phyloP scores from a whole-genome alignment of 2,888 invertebrate species.

The Julus scandinavius region DNA sequence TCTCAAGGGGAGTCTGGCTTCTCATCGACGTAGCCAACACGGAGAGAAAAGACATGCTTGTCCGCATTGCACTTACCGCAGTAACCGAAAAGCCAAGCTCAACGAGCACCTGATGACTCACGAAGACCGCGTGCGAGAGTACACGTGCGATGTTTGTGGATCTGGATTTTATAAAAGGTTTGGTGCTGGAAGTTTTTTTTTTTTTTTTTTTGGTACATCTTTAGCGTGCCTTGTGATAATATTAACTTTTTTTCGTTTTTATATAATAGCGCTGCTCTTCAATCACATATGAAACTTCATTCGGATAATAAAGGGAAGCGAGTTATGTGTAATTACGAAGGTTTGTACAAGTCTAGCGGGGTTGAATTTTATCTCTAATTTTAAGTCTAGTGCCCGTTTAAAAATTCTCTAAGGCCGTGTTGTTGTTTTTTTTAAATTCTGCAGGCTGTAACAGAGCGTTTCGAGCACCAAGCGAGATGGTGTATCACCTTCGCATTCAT shows the following conservation, averaged over 20 bases:
- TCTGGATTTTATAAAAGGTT: constrained; percentile 50
- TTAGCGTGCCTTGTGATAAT: neutral
- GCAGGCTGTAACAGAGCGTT: constrained; percentile 57
- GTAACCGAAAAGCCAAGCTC: constrained; percentile 54
- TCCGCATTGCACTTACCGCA: constrained; percentile 57
- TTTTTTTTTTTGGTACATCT: neutral
- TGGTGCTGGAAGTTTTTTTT: neutral
- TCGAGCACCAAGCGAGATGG: constrained; percentile 57
- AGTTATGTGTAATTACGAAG: constrained; percentile 24
- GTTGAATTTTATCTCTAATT: neutral
- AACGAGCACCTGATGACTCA: constrained; percentile 53
- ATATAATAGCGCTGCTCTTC: neutral
- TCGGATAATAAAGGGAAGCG: constrained; percentile 43
- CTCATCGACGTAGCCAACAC: constrained; percentile 60
- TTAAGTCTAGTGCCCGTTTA: neutral
- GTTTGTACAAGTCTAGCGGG: neutral
- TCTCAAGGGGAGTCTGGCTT: constrained; percentile 53
- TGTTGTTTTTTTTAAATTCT: constrained; percentile 5
- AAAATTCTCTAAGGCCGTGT: too few relatives aligned
- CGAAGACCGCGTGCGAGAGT: constrained; percentile 54
- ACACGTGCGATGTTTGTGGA: constrained; percentile 53
- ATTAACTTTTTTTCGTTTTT: neutral
- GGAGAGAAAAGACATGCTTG: constrained; percentile 62
- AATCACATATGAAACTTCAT: constrained; percentile 49
- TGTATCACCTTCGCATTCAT: constrained; percentile 57